Conservation (phyloP, 2,797 vertebrate species). For the Falco naumanni region DNA sequence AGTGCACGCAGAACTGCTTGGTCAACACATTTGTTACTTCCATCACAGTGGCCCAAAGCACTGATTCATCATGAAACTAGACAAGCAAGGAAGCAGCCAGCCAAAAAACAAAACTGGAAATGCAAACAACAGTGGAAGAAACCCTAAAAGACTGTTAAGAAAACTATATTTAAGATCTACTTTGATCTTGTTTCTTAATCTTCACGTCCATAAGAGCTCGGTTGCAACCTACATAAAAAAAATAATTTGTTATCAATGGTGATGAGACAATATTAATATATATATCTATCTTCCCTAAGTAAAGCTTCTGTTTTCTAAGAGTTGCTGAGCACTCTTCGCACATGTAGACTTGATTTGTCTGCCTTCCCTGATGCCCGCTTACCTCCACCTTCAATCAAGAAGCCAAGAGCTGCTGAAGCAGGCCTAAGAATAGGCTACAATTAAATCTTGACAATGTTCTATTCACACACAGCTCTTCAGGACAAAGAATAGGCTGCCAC, state of each 20-base stretch:
- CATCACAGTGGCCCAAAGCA: neutral
- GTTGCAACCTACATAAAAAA: neutral
- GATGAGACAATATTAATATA: neutral
- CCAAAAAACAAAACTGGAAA: neutral
- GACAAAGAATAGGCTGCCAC: neutral
- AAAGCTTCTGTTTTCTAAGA: neutral
- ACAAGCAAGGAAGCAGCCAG: neutral
- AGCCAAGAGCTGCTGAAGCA: neutral
- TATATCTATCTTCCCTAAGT: too few relatives aligned
- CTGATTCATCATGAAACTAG: neutral
- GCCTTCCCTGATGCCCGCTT: neutral
- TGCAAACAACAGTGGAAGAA: neutral
- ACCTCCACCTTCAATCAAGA: neutral
- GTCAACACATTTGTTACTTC: neutral
- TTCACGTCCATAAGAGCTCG: neutral
- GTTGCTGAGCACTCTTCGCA: neutral
- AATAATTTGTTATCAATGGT: neutral
- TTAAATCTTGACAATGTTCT: neutral
- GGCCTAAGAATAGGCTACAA: neutral
- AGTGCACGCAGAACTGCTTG: rapidly evolving
- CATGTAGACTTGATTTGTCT: neutral
- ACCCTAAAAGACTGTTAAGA: neutral
- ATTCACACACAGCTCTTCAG: neutral
- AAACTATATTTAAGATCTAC: neutral
- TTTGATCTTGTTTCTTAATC: neutral